phyloP scores from a whole-genome alignment of 2,797 vertebrate species.

The Oryzias sinensis region DNA sequence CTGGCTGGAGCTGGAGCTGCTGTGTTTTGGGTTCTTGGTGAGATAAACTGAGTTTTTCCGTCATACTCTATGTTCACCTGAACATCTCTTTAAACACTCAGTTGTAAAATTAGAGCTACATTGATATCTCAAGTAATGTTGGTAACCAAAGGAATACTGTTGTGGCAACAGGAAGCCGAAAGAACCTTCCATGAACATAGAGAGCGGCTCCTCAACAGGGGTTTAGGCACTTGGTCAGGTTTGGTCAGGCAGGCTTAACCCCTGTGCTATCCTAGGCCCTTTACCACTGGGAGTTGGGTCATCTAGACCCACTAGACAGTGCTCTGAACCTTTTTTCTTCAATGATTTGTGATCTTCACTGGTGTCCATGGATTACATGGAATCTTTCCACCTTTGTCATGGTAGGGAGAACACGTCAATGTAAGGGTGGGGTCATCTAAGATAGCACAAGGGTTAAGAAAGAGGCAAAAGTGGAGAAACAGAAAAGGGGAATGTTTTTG shows the following conservation, averaged over 20 bases:
- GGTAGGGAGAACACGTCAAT: too few relatives aligned
- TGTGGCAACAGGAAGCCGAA: not conserved
- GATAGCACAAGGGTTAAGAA: not conserved
- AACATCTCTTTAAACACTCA: not conserved
- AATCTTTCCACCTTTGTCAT: too few relatives aligned
- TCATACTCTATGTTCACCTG: not conserved
- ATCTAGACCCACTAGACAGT: too few relatives aligned
- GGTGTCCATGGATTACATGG: too few relatives aligned
- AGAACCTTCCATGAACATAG: not conserved
- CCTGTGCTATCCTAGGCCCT: too few relatives aligned
- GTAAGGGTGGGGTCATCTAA: too few relatives aligned
- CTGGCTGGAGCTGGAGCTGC: conserved; percentile 89
- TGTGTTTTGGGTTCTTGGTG: conserved; percentile 92
- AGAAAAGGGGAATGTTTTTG: not conserved
- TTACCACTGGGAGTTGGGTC: too few relatives aligned
- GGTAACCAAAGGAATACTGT: not conserved
- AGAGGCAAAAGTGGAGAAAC: not conserved
- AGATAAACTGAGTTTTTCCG: conserved; percentile 35
- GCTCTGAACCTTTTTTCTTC: too few relatives aligned
- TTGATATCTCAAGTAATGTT: not conserved
- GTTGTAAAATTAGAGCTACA: too few relatives aligned
- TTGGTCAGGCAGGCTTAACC: not conserved
- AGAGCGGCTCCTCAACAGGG: not conserved
- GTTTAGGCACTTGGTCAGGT: not conserved
- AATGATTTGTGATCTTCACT: too few relatives aligned